These are phyloP conservation scores for Hermetia illucens DNA, from an alignment of 1,140 invertebrate species.

Conservation along the genomic window DNA sequence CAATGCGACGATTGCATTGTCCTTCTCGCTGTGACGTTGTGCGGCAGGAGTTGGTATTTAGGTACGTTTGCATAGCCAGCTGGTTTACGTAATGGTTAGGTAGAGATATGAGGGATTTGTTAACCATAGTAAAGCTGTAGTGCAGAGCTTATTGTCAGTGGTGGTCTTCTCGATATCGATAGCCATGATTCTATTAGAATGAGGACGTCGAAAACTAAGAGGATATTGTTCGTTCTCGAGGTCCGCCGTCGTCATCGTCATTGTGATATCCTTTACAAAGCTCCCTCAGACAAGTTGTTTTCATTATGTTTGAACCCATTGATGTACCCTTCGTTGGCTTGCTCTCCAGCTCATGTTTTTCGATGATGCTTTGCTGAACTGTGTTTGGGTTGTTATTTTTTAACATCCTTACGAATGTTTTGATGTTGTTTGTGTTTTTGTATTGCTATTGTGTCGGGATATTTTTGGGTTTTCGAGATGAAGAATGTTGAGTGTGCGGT, in stretches of 20 bases:
- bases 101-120: too few relatives aligned
- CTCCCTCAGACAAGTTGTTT: slow-evolving; percentile 8
- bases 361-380: not conserved
- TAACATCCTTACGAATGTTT: not conserved
- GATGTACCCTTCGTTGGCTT: slow-evolving; percentile 6
- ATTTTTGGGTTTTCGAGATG: not conserved
- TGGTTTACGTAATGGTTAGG: too few relatives aligned
- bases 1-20: too few relatives aligned
- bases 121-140: too few relatives aligned
- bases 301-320: slow-evolving; percentile 7
- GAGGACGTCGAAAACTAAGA: too few relatives aligned
- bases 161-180: too few relatives aligned
- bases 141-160: too few relatives aligned
- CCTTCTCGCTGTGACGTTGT: too few relatives aligned
- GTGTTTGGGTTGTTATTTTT: not conserved
- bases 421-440: not conserved
- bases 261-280: slow-evolving; percentile 1
- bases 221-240: too few relatives aligned
- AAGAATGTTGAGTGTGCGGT: not conserved
- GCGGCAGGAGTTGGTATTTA: too few relatives aligned
- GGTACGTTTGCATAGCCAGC: too few relatives aligned
- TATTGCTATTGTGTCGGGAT: not conserved
- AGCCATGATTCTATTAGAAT: too few relatives aligned
- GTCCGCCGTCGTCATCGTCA: not conserved
- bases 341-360: not conserved